A percentile compares a stretch with the other conserved stretches of the same genome.
Evolutionary conservation across 2,113 vertebrate species (phyloP).

Genomic region (Herpetotheres cachinnans): DNA sequence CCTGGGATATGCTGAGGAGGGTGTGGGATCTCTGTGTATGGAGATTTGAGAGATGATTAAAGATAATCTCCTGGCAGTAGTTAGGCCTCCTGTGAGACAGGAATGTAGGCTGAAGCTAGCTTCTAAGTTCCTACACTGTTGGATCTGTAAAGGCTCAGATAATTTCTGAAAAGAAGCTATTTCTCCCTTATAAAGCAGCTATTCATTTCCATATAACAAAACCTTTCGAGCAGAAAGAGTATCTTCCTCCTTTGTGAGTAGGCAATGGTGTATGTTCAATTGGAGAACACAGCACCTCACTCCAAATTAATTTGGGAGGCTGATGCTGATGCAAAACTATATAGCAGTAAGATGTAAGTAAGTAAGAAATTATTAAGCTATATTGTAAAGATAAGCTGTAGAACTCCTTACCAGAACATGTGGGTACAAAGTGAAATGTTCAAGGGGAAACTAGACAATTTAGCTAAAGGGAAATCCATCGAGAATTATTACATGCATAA

Average conservation of each 20-base stretch:
- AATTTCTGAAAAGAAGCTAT: background rate
- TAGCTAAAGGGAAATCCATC: background rate
- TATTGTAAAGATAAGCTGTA: background rate
- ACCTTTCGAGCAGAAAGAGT: background rate
- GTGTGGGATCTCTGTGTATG: background rate
- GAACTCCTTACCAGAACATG: background rate
- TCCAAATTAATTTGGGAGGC: background rate
- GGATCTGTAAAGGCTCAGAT: background rate
- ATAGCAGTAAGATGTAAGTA: background rate
- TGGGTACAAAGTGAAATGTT: background rate
- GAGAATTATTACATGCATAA: background rate
- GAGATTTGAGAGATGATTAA: background rate
- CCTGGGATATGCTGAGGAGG: rapidly evolving
- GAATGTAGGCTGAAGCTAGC: background rate
- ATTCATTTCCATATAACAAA: background rate
- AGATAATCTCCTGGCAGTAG: background rate
- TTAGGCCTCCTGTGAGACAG: background rate
- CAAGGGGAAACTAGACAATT: background rate
- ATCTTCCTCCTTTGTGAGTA: background rate
- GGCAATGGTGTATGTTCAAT: background rate
- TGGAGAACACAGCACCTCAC: background rate
- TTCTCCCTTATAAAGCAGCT: background rate
- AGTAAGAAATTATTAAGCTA: background rate
- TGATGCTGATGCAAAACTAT: background rate
- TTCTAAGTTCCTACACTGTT: background rate